Evolutionary conservation across 2,797 vertebrate species (phyloP), one percentile per base, ranked within the genome.

Genomic region (Cyclura pinguis): DNA sequence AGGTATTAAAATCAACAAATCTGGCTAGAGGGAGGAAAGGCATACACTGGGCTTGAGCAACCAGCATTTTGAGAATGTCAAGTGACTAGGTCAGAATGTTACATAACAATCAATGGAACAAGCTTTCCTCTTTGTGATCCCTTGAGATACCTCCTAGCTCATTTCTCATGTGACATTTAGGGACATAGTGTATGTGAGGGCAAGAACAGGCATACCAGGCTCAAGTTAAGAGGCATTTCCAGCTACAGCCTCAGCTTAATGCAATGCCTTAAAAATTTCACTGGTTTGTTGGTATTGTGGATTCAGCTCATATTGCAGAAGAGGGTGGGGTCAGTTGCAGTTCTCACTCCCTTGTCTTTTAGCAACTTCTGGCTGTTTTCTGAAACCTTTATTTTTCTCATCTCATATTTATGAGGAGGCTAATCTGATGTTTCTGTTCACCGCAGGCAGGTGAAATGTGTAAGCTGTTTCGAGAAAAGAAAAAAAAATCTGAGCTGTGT

Each of bases 241-340:
- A 74, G 67, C 67, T 84, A 80, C 76, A 55, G 13, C 6, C 14
- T 62, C 27, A 55, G 29, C 73, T 52, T 22, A 57, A 64, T 80
- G 81, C 55, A 72, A 32, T 77, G 20, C 6, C 69, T 85, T 88
- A 57, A 85, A 85, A 82, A 88, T 88, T 88, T 88, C 76, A 87
- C 52, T 80, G 20, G 7, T 88, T 59, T 27, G 32, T 57, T 87
- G 85, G n/a, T 80, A 50, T 85, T 78, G 64, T 55, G 13, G 47
- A 55, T 90, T 88, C 83, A 72, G 9, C 52, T 57, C 62, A 22
- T 50, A 69, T 20, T 38, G 27, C 38, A 47, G n/a, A 69, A 38
- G 52, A 14, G 35, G 8, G 38, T 7, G 42, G 67, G 18, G 14
- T 77, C 47, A 24, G 72, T n/a, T 64, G n/a, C 47, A 67, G 20